Evolutionary conservation across 2,113 vertebrate species (phyloP).

Genomic region (Calidris pygmaea): DNA sequence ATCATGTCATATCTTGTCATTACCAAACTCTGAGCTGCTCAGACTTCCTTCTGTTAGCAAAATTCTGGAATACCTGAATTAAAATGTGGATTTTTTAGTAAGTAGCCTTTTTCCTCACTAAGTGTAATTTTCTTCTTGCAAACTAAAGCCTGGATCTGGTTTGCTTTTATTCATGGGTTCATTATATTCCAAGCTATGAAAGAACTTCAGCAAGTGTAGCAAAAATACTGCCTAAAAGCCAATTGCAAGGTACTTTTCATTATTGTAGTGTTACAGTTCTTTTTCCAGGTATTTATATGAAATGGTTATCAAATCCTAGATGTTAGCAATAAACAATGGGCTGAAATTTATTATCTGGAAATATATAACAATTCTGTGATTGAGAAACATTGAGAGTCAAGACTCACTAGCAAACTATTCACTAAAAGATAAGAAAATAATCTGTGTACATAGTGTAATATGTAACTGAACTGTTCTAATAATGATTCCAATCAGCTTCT

Average conservation of each 20-base stretch:
- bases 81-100: neutral
- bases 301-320: neutral
- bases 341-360: neutral
- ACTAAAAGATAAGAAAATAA: neutral
- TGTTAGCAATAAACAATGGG: neutral
- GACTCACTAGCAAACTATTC: neutral
- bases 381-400: neutral
- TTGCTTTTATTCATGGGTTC: neutral
- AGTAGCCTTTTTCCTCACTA: neutral
- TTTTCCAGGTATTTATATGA: neutral
- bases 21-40: neutral
- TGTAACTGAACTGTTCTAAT: neutral
- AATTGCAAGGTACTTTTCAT: neutral
- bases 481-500: neutral
- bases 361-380: neutral
- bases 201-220: neutral
- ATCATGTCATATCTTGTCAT: neutral
- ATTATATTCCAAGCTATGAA: neutral
- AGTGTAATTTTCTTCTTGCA: neutral
- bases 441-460: neutral
- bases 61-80: neutral
- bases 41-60: neutral
- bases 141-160: neutral
- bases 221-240: neutral
- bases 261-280: neutral